Evolutionary conservation across 2,888 invertebrate species (phyloP).

Genomic region (Germaria angustata): DNA sequence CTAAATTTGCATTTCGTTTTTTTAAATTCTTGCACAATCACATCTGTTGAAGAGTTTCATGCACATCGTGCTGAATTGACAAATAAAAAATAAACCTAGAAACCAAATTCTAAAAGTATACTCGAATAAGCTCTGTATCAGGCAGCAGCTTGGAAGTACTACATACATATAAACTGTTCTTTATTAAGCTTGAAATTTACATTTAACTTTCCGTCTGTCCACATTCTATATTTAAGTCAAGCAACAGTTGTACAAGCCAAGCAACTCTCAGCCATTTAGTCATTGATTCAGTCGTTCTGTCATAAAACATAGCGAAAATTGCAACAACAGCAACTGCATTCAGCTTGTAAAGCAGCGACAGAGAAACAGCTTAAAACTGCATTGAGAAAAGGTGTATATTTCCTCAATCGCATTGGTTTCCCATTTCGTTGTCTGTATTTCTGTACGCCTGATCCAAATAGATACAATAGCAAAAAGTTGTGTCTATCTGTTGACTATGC

Average conservation of each 20-base stretch:
- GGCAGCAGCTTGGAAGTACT: conserved; percentile 1
- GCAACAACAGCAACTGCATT: conserved; percentile 28
- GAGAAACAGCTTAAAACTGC: conserved; percentile 39
- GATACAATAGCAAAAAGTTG: conserved; percentile 79
- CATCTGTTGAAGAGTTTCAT: conserved; percentile 15
- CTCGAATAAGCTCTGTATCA: not conserved
- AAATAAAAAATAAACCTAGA: not conserved
- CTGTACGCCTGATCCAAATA: conserved; percentile 79
- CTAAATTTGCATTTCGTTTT: not conserved
- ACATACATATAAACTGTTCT: not conserved
- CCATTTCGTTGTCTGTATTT: conserved; percentile 67
- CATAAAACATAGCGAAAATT: conserved; percentile 31
- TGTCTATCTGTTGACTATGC: conserved; percentile 56
- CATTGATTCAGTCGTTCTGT: conserved; percentile 37
- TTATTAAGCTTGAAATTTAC: conserved; percentile 10
- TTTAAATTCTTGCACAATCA: not conserved
- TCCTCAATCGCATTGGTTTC: conserved; percentile 4
- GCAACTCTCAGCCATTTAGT: conserved; percentile 31
- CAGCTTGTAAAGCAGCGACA: not conserved
- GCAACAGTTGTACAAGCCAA: conserved; percentile 15
- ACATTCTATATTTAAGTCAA: conserved; percentile 15
- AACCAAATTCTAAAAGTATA: not conserved
- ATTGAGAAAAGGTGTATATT: conserved; percentile 39
- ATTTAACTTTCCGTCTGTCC: not conserved
- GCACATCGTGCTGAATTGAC: not conserved